Evolutionary conservation across 2,888 invertebrate genomes (phyloP), one percentile per base, ranked within the genome.

Genomic region (Caenorhabditis auriculariae): DNA sequence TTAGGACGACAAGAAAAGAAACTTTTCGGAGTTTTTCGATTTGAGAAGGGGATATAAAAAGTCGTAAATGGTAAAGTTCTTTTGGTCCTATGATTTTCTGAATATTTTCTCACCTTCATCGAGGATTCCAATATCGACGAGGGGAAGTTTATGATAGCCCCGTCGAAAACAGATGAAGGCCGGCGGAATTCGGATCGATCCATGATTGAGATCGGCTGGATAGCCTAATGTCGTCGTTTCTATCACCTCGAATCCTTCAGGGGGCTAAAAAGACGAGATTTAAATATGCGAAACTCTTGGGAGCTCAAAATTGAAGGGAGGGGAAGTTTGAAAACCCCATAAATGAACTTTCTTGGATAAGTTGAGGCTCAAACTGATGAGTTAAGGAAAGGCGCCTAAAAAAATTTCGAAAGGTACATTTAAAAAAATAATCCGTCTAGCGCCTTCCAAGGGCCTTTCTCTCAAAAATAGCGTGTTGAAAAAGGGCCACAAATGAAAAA

Each of bases 121-220:
- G 86, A 96, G 89, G 19, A 99, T 91, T 71, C 95, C 88, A 79
- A 98, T 91, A 85, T 98, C 98, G 46, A 95, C 93, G 62, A 98
- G 87, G 7, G 98, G 95, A 49, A 96, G 91, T 80, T 91, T 91
- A 82, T 98, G 93, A 75, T 91, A 87, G 28, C 96, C 94, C 57
- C 98, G 87, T 66, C 89, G 87, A 83, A 88, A 91, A 83, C 94
- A 96, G 54, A 98, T 87, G 83, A 88, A 96, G 82, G 94, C 93
- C 82, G 93, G 91, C 5, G 90, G 89, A 59, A 93, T 91, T 39
- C 94, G 88, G 79, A 67, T 24, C 73, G 93, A 94, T 29, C 96
- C 96, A 88, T 94, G 93, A 84, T 98, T 98, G 64, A 98, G 86
- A 84, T 99, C 93, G 0, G 98, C 98, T 23, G 89, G 88, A 71